A percentile compares a stretch with the other conserved stretches of the same genome.
Conservation (phyloP, 2,797 vertebrate genomes). For the Clangula hyemalis region DNA sequence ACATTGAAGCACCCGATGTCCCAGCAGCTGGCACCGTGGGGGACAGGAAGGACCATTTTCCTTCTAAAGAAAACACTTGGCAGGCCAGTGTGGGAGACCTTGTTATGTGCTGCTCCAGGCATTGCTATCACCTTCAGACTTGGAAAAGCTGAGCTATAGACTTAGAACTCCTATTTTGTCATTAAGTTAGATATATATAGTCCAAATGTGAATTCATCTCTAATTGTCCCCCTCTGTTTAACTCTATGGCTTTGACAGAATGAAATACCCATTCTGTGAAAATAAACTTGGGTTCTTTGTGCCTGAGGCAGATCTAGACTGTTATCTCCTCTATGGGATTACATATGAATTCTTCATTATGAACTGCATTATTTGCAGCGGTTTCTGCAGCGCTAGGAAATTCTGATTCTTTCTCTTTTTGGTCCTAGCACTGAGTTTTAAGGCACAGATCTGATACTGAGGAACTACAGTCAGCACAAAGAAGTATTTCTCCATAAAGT, state of each 20-base stretch:
- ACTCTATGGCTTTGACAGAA: background rate
- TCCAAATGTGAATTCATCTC: background rate
- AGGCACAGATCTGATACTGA: background rate
- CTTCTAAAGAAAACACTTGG: background rate
- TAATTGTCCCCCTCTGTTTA: background rate
- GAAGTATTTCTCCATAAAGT: background rate
- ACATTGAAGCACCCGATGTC: too few relatives aligned
- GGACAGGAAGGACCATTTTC: background rate
- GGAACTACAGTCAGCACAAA: background rate
- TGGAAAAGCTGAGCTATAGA: background rate
- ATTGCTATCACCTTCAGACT: background rate
- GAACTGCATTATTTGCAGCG: background rate
- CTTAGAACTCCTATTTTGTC: background rate
- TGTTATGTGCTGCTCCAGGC: background rate
- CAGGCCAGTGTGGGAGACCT: background rate
- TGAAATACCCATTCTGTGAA: background rate
- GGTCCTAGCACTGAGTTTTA: background rate
- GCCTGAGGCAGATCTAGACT: slow-evolving; percentile 1
- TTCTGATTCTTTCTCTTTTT: background rate
- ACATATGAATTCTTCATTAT: background rate
- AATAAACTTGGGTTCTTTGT: background rate
- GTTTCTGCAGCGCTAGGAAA: background rate
- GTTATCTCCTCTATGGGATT: background rate
- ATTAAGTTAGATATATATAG: background rate
- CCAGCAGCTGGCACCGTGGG: background rate